phyloP scores from a whole-genome alignment of 2,113 vertebrate species.

The Willisornis vidua region DNA sequence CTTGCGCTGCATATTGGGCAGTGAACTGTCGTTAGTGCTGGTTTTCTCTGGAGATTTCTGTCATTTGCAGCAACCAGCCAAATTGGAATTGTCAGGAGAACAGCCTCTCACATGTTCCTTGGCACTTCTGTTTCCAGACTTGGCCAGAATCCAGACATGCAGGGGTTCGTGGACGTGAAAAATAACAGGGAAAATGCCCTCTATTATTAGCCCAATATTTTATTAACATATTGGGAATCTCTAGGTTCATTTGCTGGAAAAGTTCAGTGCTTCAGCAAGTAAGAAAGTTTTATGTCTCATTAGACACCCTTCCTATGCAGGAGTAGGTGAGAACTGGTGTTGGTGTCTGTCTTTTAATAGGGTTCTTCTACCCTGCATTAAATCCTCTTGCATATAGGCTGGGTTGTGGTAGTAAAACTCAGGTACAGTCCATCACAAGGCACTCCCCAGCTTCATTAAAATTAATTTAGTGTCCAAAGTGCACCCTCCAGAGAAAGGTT shows the following conservation, averaged over 20 bases:
- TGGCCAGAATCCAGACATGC: conserved; percentile 43
- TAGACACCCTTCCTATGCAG: background rate
- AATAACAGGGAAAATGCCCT: conserved; percentile 48
- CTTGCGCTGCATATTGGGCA: background rate
- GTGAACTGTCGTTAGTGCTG: background rate
- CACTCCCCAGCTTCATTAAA: background rate
- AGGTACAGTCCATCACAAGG: background rate
- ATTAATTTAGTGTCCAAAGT: background rate
- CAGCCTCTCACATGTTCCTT: conserved; percentile 63
- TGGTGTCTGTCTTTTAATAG: background rate
- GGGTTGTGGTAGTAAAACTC: background rate
- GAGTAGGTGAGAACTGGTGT: background rate
- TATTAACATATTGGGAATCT: background rate
- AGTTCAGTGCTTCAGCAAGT: background rate
- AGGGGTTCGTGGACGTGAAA: conserved; percentile 42
- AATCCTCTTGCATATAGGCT: background rate
- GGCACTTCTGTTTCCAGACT: conserved; percentile 56
- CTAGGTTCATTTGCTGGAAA: background rate
- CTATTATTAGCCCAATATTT: conserved; percentile 41
- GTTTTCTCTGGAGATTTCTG: conserved; percentile 45
- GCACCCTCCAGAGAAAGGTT: background rate
- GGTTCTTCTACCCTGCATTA: background rate
- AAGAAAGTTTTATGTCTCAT: background rate
- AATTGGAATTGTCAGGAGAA: conserved; percentile 65
- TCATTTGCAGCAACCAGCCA: conserved; percentile 56